A percentile compares a stretch with the other conserved stretches of the same genome.
phyloP scores from a whole-genome alignment of 1,140 invertebrate genomes.

The Macrobrachium nipponense region DNA sequence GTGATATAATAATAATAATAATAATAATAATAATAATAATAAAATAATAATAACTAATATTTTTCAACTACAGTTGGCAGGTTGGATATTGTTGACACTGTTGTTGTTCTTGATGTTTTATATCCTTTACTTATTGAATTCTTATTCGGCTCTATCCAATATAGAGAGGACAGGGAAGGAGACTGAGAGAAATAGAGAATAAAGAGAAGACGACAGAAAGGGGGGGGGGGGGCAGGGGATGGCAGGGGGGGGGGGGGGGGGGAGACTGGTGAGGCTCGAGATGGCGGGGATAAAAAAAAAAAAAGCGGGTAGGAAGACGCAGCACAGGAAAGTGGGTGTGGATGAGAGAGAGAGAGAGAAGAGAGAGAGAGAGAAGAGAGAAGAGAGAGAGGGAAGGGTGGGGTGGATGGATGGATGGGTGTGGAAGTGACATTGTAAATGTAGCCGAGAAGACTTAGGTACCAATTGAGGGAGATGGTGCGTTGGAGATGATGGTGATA shows the following conservation, averaged over 20 bases:
- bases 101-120: constrained; percentile 3
- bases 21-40: too few species aligned
- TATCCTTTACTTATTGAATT: background rate
- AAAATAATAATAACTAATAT: too few species aligned
- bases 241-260: background rate
- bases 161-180: background rate
- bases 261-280: too few species aligned
- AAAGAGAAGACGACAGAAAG: background rate
- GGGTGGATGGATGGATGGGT: too few species aligned
- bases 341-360: background rate
- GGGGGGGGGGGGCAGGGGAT: too few species aligned
- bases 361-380: background rate
- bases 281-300: background rate
- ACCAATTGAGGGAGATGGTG: too few species aligned
- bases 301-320: background rate
- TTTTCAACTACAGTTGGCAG: background rate
- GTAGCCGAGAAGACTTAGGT: too few species aligned
- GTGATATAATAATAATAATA: too few species aligned
- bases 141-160: too few species aligned
- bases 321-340: background rate
- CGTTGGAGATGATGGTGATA: too few species aligned
- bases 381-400: background rate
- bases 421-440: too few species aligned
- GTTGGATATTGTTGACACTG: background rate
- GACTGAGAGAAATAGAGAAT: background rate